A percentile compares a stretch with the other conserved stretches of the same genome.
Evolutionary conservation across 2,113 vertebrate genomes (phyloP).

Genomic region (Antennarius striatus): DNA sequence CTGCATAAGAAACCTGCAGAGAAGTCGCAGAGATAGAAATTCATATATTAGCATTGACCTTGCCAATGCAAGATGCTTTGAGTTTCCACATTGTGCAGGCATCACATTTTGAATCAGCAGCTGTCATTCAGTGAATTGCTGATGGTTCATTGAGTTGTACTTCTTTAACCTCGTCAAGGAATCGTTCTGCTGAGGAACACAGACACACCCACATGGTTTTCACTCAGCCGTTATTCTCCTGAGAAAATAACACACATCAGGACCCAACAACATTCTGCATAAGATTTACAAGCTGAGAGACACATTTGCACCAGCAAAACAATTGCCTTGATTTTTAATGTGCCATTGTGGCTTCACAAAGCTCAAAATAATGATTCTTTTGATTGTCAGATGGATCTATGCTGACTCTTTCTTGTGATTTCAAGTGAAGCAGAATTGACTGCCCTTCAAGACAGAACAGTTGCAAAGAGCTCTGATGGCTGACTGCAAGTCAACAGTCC

Average conservation of each 20-base stretch:
- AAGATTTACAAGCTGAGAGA: conserved; percentile 12
- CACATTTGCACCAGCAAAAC: conserved; percentile 2
- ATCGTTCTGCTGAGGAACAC: conserved; percentile 22
- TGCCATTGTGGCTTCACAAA: conserved; percentile 21
- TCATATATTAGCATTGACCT: conserved; percentile 18
- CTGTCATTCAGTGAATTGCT: conserved; percentile 27
- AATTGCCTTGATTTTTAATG: conserved; percentile 28
- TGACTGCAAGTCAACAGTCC: conserved; percentile 18
- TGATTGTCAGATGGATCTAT: conserved; percentile 35
- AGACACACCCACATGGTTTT: conserved; percentile 39
- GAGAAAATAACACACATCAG: background rate
- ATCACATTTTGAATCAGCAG: conserved; percentile 28
- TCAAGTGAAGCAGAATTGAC: conserved; percentile 20
- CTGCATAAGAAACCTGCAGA: background rate
- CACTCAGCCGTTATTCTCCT: conserved; percentile 19
- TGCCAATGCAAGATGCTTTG: conserved; percentile 1
- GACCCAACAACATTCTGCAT: background rate
- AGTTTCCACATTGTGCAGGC: conserved; percentile 21
- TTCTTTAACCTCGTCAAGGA: conserved; percentile 52
- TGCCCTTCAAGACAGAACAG: conserved; percentile 34
- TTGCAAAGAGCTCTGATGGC: conserved; percentile 10
- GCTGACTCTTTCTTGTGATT: conserved; percentile 11
- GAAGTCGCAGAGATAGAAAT: background rate
- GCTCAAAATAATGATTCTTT: conserved; percentile 10
- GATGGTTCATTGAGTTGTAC: conserved; percentile 19